phyloP scores from a whole-genome alignment of 2,113 vertebrate species.

The Trinectes maculatus region DNA sequence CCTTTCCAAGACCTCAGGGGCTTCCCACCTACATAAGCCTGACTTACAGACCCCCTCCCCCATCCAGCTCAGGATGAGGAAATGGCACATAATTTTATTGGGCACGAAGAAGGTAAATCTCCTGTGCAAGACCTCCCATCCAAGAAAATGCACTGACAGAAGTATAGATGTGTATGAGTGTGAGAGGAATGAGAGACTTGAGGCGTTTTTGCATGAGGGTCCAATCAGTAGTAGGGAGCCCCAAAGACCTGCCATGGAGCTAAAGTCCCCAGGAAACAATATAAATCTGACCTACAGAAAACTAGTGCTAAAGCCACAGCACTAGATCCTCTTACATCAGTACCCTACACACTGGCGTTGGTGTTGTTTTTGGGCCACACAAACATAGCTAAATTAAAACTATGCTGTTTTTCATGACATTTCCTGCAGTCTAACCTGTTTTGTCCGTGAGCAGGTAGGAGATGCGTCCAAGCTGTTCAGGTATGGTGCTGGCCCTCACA shows the following conservation, averaged over 20 bases:
- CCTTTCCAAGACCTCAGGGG: constrained; percentile 47
- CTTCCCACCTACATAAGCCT: constrained; percentile 65
- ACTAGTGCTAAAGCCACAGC: constrained; percentile 47
- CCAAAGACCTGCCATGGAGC: constrained; percentile 50
- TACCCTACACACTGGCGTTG: not conserved
- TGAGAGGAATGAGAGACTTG: constrained; percentile 64
- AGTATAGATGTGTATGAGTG: constrained; percentile 55
- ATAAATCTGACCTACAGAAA: constrained; percentile 44
- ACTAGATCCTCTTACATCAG: constrained; percentile 42
- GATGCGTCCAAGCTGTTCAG: constrained; percentile 95
- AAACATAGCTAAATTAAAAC: not conserved
- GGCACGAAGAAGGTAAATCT: constrained; percentile 74
- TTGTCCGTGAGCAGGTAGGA: constrained; percentile 98
- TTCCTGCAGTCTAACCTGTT: constrained; percentile 85
- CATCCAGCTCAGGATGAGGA: constrained; percentile 56
- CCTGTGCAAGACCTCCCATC: constrained; percentile 50
- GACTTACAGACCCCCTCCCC: constrained; percentile 55
- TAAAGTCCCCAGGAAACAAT: constrained; percentile 48
- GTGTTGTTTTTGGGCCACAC: constrained; percentile 16
- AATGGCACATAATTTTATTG: constrained; percentile 72
- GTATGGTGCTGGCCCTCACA: constrained; percentile 96
- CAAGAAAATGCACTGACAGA: constrained; percentile 55
- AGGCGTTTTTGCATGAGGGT: constrained; percentile 63
- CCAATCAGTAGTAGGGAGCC: constrained; percentile 70
- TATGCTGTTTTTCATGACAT: not conserved